Percentiles rank a stretch among this genome's conserved stretches.
phyloP scores from a whole-genome alignment of 2,113 vertebrate species.

The Ifrita kowaldi region DNA sequence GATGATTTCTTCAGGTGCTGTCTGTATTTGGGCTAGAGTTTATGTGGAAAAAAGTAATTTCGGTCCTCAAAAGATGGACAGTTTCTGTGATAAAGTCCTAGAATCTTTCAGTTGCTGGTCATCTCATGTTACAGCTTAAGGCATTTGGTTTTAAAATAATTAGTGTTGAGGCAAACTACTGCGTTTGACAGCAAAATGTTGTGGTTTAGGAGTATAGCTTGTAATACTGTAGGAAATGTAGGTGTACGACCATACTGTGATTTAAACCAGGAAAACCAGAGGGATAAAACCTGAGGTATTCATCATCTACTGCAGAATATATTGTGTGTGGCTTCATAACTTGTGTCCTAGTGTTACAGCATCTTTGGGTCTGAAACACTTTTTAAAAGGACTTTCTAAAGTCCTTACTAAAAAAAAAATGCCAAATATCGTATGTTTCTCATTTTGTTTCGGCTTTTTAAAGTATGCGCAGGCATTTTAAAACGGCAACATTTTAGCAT shows the following conservation, averaged over 20 bases:
- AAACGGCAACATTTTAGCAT: background rate
- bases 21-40: background rate
- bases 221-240: background rate
- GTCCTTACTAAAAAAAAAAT: background rate
- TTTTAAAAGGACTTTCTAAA: background rate
- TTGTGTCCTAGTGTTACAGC: background rate
- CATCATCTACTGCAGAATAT: background rate
- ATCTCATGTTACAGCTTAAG: background rate
- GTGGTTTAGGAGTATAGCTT: background rate
- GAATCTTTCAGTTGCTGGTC: background rate
- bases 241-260: background rate
- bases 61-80: background rate
- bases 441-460: background rate
- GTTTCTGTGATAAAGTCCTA: background rate
- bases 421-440: background rate
- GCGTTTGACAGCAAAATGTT: background rate
- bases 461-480: rapidly evolving
- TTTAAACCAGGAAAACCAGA: constrained; percentile 60
- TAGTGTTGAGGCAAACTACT: background rate
- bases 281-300: constrained; percentile 29
- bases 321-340: constrained; percentile 12
- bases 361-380: background rate
- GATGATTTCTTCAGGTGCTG: background rate
- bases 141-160: background rate
- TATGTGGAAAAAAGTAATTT: background rate